phyloP scores from a whole-genome alignment of 2,888 invertebrate species.

The Ichneumoninae sp. region DNA sequence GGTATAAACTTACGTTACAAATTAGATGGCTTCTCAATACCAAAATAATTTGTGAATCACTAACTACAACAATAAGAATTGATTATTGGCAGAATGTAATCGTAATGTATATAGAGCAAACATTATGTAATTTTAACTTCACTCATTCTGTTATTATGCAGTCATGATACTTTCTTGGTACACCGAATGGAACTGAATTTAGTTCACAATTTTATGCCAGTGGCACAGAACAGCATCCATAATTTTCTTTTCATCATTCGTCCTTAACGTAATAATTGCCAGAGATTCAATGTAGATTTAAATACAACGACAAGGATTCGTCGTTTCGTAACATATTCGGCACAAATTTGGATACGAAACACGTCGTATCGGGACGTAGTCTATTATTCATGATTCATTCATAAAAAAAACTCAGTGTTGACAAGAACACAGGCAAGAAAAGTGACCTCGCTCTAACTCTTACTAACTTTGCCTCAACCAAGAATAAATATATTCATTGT shows the following conservation, averaged over 20 bases:
- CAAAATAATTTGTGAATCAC: constrained; percentile 20
- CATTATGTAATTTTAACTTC: not conserved
- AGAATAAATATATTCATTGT: constrained; percentile 44
- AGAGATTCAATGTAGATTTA: constrained; percentile 60
- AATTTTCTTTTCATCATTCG: constrained; percentile 37
- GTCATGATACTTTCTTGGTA: constrained; percentile 11
- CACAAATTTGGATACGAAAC: constrained; percentile 5
- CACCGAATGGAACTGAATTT: constrained; percentile 42
- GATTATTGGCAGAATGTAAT: constrained; percentile 20
- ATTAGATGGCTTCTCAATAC: constrained; percentile 32
- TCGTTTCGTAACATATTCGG: not conserved
- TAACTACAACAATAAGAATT: constrained; percentile 22
- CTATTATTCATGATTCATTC: not conserved
- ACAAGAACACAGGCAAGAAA: constrained; percentile 18
- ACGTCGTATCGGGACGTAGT: not conserved
- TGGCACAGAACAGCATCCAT: constrained; percentile 6
- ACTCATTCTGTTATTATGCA: constrained; percentile 52
- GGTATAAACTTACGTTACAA: constrained; percentile 38
- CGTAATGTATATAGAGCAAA: not conserved
- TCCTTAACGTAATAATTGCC: constrained; percentile 28
- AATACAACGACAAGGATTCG: constrained; percentile 3
- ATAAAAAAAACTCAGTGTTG: not conserved
- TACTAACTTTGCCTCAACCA: constrained; percentile 15
- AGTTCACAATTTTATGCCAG: constrained; percentile 3
- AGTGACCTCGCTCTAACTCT: constrained; percentile 14